Evolutionary conservation across 2,797 vertebrate species (phyloP).

Genomic region (Gila robusta): DNA sequence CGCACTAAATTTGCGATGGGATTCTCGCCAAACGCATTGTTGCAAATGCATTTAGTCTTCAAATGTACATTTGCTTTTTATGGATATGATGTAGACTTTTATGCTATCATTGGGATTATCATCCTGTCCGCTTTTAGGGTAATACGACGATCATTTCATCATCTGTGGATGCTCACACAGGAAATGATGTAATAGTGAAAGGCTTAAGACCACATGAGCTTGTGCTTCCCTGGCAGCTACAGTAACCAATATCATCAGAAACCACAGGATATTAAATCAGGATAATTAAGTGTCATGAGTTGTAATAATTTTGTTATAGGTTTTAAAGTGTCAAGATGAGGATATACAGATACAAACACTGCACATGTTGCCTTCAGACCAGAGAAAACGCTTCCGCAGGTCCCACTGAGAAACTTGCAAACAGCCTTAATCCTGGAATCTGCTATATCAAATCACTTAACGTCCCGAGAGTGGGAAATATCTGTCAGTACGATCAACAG

Average conservation of each 20-base stretch:
- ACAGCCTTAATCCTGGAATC: conserved; percentile 32
- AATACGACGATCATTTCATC: conserved; percentile 32
- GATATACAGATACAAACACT: conserved; percentile 30
- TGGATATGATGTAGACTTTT: conserved; percentile 7
- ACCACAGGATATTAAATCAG: conserved; percentile 48
- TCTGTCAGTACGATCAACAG: conserved; percentile 49
- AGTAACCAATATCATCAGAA: conserved; percentile 32
- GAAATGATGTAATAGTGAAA: conserved; percentile 61
- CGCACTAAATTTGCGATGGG: conserved; percentile 29
- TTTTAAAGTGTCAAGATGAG: conserved; percentile 39
- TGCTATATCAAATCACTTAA: conserved; percentile 35
- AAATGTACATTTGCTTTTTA: conserved; percentile 13
- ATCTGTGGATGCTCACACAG: conserved; percentile 37
- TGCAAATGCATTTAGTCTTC: conserved; percentile 37
- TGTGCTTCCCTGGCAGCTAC: conserved; percentile 38
- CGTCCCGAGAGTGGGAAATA: conserved; percentile 30
- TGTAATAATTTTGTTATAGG: conserved; percentile 45
- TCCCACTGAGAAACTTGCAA: conserved; percentile 21
- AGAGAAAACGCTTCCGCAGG: not conserved
- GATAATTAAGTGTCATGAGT: conserved; percentile 56
- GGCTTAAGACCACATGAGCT: conserved; percentile 34
- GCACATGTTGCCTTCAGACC: conserved; percentile 26
- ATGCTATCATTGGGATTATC: conserved; percentile 41
- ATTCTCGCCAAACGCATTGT: conserved; percentile 24
- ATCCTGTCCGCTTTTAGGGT: conserved; percentile 16